phyloP scores from a whole-genome alignment of 2,113 vertebrate species.

The Stictonetta naevosa region DNA sequence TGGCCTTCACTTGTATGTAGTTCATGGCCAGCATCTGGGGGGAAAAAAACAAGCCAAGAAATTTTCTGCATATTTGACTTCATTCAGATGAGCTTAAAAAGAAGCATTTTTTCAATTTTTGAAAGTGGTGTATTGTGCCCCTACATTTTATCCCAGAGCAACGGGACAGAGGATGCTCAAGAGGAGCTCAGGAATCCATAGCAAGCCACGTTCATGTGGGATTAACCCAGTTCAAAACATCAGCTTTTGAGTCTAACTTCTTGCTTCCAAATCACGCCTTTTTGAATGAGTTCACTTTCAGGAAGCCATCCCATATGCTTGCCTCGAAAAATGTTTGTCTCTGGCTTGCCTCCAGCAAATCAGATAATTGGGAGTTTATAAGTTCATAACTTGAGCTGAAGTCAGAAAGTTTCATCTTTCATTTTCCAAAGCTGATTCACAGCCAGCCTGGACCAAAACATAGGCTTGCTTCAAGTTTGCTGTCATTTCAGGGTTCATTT shows the following conservation, averaged over 20 bases:
- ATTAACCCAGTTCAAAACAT: not conserved
- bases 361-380: constrained; percentile 46
- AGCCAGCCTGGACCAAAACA: not conserved
- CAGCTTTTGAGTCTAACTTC: not conserved
- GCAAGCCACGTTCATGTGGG: not conserved
- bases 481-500: constrained; percentile 18
- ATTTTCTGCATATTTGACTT: not conserved
- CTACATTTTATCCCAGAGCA: not conserved
- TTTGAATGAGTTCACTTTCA: constrained; percentile 44
- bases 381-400: constrained; percentile 41
- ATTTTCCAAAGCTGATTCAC: constrained; percentile 31
- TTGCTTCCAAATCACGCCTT: not conserved
- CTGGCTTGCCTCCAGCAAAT: not conserved
- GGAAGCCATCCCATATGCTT: not conserved
- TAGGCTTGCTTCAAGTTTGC: not conserved
- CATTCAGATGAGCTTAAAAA: not conserved
- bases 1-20: not conserved
- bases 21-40: fast-evolving
- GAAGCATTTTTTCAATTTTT: not conserved
- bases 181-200: not conserved
- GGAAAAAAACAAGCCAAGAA: not conserved
- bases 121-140: not conserved
- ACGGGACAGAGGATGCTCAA: not conserved
- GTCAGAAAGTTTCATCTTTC: constrained; percentile 31
- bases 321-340: constrained; percentile 10